Conservation (phyloP, 2,797 vertebrate genomes). For the Hemibagrus guttatus region DNA sequence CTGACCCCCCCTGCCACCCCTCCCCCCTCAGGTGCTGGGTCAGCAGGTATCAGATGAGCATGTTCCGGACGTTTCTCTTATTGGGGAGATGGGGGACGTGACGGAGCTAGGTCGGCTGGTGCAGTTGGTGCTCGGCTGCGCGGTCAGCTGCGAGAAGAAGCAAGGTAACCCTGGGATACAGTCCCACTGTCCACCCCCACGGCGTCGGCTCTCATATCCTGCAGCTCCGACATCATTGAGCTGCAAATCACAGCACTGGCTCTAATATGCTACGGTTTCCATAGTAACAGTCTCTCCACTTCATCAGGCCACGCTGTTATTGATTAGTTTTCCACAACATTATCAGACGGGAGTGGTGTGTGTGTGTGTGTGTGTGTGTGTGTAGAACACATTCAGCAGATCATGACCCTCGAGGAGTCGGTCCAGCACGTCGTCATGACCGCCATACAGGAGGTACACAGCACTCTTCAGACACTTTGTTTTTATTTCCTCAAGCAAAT, state of each 20-base stretch:
- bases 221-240: not conserved
- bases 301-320: too few species aligned
- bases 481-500: not conserved
- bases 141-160: slow-evolving; percentile 90
- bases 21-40: slow-evolving; percentile 71
- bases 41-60: slow-evolving; percentile 80
- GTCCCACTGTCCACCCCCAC: not conserved
- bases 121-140: slow-evolving; percentile 87
- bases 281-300: not conserved
- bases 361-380: slow-evolving; percentile 38
- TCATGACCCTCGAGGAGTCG: slow-evolving; percentile 89
- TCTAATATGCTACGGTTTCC: not conserved
- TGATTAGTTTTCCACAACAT: too few species aligned
- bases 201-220: not conserved
- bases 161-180: slow-evolving; percentile 73
- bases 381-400: slow-evolving; percentile 89
- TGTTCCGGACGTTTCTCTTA: slow-evolving; percentile 82
- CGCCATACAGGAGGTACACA: slow-evolving; percentile 87
- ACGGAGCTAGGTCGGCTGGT: slow-evolving; percentile 86
- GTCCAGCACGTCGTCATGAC: slow-evolving; percentile 92
- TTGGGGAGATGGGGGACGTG: slow-evolving; percentile 83
- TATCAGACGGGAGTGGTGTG: not conserved
- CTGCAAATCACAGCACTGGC: not conserved
- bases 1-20: not conserved
- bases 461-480: not conserved